Evolutionary conservation across 2,113 vertebrate genomes (phyloP).

Genomic region (Mobula hypostoma): DNA sequence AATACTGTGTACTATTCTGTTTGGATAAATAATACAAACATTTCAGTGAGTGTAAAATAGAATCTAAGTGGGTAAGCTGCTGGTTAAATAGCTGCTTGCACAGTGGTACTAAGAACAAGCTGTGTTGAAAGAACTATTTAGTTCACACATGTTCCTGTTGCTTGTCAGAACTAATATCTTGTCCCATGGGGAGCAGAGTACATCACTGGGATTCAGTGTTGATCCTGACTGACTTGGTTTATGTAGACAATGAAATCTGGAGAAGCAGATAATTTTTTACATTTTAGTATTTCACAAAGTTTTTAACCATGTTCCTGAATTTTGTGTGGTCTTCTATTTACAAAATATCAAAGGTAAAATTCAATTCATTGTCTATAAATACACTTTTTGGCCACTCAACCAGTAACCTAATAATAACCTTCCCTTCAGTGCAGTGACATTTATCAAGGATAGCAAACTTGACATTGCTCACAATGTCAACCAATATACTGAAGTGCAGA

Average conservation of each 20-base stretch:
- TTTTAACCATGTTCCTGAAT: background rate
- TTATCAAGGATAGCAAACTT: background rate
- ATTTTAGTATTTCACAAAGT: background rate
- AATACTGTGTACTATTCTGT: background rate
- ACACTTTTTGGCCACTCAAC: background rate
- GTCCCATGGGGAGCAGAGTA: background rate
- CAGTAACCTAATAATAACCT: background rate
- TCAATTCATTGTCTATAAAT: slow-evolving; percentile 1
- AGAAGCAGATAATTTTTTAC: background rate
- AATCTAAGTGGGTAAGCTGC: background rate
- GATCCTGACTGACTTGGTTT: background rate
- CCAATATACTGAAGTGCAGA: background rate
- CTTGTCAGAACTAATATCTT: slow-evolving; percentile 16
- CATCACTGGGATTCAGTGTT: background rate
- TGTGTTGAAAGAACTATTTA: slow-evolving; percentile 25
- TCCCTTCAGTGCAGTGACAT: background rate
- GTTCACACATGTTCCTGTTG: background rate
- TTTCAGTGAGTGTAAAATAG: background rate
- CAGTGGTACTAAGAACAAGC: slow-evolving; percentile 10
- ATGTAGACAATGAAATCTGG: background rate
- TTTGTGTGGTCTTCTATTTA: background rate
- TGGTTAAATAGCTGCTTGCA: background rate
- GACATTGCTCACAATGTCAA: slow-evolving; percentile 6
- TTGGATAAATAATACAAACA: background rate
- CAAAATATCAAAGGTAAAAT: background rate